These are phyloP conservation scores for Drosophila pegasa DNA, from an alignment of 2,888 invertebrate genomes.

Conservation along the genomic window DNA sequence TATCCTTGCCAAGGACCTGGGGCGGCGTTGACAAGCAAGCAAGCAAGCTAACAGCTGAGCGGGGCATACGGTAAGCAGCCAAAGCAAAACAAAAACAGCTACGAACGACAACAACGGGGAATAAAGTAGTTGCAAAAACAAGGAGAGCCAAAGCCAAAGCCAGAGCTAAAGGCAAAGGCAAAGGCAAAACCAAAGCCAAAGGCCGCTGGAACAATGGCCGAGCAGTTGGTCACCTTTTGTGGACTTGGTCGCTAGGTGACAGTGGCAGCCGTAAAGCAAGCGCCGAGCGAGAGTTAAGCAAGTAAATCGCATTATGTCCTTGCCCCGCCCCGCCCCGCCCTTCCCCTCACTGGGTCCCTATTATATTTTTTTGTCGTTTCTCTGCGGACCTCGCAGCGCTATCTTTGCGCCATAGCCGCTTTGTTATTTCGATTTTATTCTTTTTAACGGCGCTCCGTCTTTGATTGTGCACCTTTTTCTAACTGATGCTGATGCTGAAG, in stretches of 20 bases:
- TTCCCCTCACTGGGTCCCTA: constrained; percentile 2
- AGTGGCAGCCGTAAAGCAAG: constrained; percentile 29
- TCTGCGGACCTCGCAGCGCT: constrained; percentile 10
- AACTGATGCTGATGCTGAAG: constrained; percentile 6
- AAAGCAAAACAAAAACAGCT: constrained; percentile 33
- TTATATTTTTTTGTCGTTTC: constrained; percentile 19
- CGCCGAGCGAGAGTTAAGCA: constrained; percentile 32
- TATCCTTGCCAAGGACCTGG: constrained; percentile 60
- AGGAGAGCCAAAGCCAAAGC: constrained; percentile 22
- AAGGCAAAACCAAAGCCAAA: constrained; percentile 35
- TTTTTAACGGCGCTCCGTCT: constrained; percentile 60
- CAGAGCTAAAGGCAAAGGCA: constrained; percentile 31
- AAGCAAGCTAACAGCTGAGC: constrained; percentile 36
- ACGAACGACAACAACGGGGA: neutral
- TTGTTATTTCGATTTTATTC: constrained; percentile 74
- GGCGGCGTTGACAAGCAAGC: constrained; percentile 53
- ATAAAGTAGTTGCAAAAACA: constrained; percentile 18
- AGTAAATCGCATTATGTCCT: constrained; percentile 68
- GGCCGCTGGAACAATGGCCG: constrained; percentile 37
- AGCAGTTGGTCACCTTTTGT: constrained; percentile 56
- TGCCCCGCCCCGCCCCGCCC: constrained; percentile 8
- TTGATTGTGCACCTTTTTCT: constrained; percentile 69
- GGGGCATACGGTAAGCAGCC: constrained; percentile 63
- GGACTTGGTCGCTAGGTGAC: constrained; percentile 57
- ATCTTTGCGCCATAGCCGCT: constrained; percentile 46